Base-by-base conservation (phyloP, 2,113 vertebrate species). In the Dicerorhinus sumatrensis region DNA sequence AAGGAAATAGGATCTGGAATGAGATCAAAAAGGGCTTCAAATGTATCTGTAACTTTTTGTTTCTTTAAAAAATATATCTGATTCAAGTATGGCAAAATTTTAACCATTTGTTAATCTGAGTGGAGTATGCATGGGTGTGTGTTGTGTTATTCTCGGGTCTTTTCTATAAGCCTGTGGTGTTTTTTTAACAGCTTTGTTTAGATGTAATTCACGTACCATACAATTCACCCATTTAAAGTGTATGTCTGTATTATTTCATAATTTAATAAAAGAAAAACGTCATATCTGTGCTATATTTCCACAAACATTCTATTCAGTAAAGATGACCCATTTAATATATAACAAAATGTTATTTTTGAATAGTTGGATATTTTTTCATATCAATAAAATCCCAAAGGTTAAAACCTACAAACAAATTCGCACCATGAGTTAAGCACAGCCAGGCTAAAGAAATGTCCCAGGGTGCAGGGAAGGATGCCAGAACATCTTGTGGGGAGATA, bases 1-100 rank as follows among this genome's bases (percentile, higher is more conserved):
- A 58, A 86, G 73, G 73, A 95, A 63, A 46, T 10, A 65, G 56
- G 79, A 56, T 80, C 72, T 85, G 92, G 54, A 91, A 79, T 58
- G 18, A 96, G n/a, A 97, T 76, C 63, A 96, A 91, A 91, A n/a
- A 17, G 33, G 36, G 33, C 7, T 86, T 81, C 58, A 75, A 69
- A 58, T 63, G 48, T 42, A 42, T 77, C 85, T 87, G 65, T 67
- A 62, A 69, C 29, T 54, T 91, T 81, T 67, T 93, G 33, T 96
- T 95, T 87, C 67, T 51, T 89, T 79, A 6, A 62, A 62, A 56
- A 69, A 76, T n/a, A 69, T 6, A 73, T 77, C 54, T 48, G 46
- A 84, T 79, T 89, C 36, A 95, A 91, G 90, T 77, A 62, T 62
- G 63, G 39, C 42, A 88, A 80, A 31, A 85, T 48, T 46, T 75